phyloP scores from a whole-genome alignment of 2,888 invertebrate genomes.

The Autographa gamma region DNA sequence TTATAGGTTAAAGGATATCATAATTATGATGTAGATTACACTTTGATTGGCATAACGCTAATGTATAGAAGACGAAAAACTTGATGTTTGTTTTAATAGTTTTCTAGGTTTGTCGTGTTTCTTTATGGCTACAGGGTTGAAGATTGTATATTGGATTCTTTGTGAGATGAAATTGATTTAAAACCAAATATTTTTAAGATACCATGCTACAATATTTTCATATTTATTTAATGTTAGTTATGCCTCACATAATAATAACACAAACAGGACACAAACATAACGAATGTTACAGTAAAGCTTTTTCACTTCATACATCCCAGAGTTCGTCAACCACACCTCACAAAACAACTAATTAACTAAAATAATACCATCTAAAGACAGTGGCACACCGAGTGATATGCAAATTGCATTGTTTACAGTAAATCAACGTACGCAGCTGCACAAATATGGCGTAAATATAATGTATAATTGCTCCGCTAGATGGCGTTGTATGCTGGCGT shows the following conservation, averaged over 20 bases:
- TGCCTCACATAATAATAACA: neutral
- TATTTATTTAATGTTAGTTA: too few species aligned
- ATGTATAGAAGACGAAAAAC: too few species aligned
- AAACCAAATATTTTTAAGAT: too few species aligned
- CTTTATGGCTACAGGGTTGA: too few species aligned
- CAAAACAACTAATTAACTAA: conserved; percentile 59
- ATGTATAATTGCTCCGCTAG: conserved; percentile 64
- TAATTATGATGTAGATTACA: too few species aligned
- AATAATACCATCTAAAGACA: conserved; percentile 62
- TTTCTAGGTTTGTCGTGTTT: too few species aligned
- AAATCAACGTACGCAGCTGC: conserved; percentile 69
- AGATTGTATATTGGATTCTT: too few species aligned
- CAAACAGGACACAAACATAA: neutral
- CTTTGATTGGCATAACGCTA: too few species aligned
- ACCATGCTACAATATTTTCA: too few species aligned
- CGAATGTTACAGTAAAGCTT: neutral
- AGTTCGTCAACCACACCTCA: neutral
- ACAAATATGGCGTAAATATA: conserved; percentile 71
- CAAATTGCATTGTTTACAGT: conserved; percentile 70
- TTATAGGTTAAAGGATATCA: too few species aligned
- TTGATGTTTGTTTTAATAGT: too few species aligned
- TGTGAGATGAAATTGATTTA: too few species aligned
- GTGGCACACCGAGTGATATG: conserved; percentile 59
- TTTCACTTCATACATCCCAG: neutral
- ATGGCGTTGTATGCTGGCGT: conserved; percentile 53